Conservation (phyloP, 1,140 invertebrate species). For the Orchestia grillus region DNA sequence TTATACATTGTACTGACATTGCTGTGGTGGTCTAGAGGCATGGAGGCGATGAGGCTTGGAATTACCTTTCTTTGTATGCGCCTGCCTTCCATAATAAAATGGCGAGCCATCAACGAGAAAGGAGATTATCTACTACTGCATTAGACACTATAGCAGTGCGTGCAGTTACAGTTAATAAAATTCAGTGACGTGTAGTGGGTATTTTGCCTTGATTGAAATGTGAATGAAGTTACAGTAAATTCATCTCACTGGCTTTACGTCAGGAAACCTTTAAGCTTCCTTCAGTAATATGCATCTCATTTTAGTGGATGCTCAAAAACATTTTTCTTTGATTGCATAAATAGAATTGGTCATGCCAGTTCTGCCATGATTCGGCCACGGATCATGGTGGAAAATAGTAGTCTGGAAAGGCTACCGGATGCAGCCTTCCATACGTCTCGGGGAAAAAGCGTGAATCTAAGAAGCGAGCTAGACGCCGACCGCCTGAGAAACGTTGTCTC, state of each 20-base stretch:
- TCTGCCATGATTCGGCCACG: too few species aligned
- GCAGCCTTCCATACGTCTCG: not conserved
- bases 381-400: not conserved
- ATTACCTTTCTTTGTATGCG: not conserved
- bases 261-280: not conserved
- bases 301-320: not conserved
- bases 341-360: not conserved
- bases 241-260: not conserved
- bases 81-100: not conserved
- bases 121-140: not conserved
- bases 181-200: too few species aligned
- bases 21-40: not conserved
- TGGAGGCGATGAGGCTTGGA: not conserved
- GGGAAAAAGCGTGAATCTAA: not conserved
- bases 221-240: not conserved
- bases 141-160: too few species aligned
- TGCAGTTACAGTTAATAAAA: too few species aligned
- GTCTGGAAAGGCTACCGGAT: not conserved
- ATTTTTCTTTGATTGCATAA: not conserved
- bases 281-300: not conserved
- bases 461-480: not conserved
- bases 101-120: not conserved
- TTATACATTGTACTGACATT: not conserved
- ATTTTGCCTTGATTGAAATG: not conserved
- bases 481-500: not conserved